Base-by-base conservation (phyloP, 2,113 vertebrate genomes). In the Pipra filicauda region DNA sequence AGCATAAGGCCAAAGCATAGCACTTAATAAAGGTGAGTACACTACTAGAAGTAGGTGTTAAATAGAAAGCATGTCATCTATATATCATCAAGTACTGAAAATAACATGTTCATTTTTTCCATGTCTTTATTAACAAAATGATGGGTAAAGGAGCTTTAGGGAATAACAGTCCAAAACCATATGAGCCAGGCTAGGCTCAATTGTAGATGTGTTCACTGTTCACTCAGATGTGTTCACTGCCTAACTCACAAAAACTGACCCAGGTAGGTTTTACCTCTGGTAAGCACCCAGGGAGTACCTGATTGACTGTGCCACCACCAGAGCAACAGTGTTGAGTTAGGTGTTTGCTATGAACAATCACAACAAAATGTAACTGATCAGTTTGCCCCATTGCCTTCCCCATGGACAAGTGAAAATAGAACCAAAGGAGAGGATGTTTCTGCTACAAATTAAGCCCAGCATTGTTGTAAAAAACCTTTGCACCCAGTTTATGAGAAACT, bases 401-500 rank as follows among this genome's bases (percentile, higher is more conserved):
- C 0, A 26, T 12, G 15, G 88, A 43, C 18, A 58, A 80, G 16
- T 64, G 43, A 67, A 80, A 88, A 94, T 66, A 55, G 9, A 81
- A 39, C 27, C 43, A 86, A 94, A 51, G 77, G 51, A 79, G 73
- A 92, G 81, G 51, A 66, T 58, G 44, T 67, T 90, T 77, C 85
- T 93, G 79, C 51, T 80, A 41, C 72, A 83, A 44, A 71, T 74
- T 85, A 96, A 90, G 71, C 72, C 64, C 28, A 59, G 27, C 85
- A 91, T 95, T 96, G 89, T 91, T 78, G 35, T 7, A 75, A 48
- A 52, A 74, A 77, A 87, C 16, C 46, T 73, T 81, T 84, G 35
- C 65, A 31, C 48, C 17, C 52, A 30, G 19, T 71, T 91, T 41
- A 70, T 28, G 48, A 91, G 59, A 58, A 75, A 46, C 35, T 15